phyloP scores from a whole-genome alignment of 2,797 vertebrate species.

The Australoheros facetus region DNA sequence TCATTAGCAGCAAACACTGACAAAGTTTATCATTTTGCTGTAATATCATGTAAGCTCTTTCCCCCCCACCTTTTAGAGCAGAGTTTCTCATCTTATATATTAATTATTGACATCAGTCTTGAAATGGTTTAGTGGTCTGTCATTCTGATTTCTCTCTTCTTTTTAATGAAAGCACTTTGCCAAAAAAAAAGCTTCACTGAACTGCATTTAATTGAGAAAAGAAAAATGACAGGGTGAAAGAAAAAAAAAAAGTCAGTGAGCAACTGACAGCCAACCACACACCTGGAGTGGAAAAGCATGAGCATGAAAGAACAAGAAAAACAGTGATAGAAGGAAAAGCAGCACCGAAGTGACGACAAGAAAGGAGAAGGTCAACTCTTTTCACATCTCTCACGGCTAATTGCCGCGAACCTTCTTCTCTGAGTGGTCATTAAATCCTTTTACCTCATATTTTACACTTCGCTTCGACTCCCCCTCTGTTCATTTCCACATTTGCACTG shows the following conservation, averaged over 20 bases:
- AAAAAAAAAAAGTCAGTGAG: rapidly evolving
- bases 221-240: not conserved
- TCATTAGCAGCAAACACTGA: too few relatives aligned
- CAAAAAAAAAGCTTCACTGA: not conserved
- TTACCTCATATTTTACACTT: constrained; percentile 43
- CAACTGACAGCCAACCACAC: not conserved
- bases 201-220: not conserved
- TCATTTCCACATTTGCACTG: constrained; percentile 16
- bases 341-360: not conserved
- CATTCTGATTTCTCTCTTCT: not conserved
- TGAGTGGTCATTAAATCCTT: constrained; percentile 59
- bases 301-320: not conserved
- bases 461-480: not conserved
- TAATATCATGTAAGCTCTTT: too few relatives aligned
- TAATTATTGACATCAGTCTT: not conserved
- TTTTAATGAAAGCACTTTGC: not conserved
- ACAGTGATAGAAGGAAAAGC: not conserved
- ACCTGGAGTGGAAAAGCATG: not conserved
- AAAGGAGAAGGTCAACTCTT: constrained; percentile 44
- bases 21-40: not conserved
- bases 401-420: constrained; percentile 49
- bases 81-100: not conserved
- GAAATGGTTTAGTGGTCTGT: not conserved
- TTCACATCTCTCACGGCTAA: constrained; percentile 46
- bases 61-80: not conserved